These are phyloP conservation scores for Pocota personata DNA, from an alignment of 2,888 invertebrate species.

Conservation along the genomic window DNA sequence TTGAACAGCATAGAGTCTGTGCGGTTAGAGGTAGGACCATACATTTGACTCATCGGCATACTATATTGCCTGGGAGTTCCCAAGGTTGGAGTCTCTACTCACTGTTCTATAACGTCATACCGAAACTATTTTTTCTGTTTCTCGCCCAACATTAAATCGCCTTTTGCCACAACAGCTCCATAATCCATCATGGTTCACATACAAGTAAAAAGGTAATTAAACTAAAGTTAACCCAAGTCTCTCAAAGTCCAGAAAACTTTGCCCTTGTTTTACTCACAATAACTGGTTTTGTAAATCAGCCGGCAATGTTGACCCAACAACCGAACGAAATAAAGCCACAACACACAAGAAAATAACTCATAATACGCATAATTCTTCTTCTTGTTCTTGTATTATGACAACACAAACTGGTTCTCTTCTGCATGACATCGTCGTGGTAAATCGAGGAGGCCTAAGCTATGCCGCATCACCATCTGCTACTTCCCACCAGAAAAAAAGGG, in stretches of 20 bases:
- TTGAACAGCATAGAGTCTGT: too few species aligned
- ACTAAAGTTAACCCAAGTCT: constrained; percentile 20
- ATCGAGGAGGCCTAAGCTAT: constrained; percentile 10
- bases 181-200: not conserved
- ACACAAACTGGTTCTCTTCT: constrained; percentile 61
- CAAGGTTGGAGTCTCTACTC: too few species aligned
- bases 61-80: too few species aligned
- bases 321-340: constrained; percentile 32
- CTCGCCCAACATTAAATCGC: not conserved
- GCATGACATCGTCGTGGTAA: constrained; percentile 47
- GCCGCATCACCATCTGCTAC: constrained; percentile 50
- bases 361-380: constrained; percentile 15
- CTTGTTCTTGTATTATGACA: constrained; percentile 44
- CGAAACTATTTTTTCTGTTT: not conserved
- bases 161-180: not conserved
- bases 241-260: constrained; percentile 37
- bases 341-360: constrained; percentile 36
- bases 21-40: not conserved
- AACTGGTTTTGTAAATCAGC: constrained; percentile 65
- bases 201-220: constrained; percentile 8
- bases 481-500: not conserved
- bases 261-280: constrained; percentile 40
- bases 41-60: too few species aligned
- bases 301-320: constrained; percentile 63
- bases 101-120: not conserved